A percentile compares a stretch with the other conserved stretches of the same genome.
These are phyloP conservation scores for Harpalus rubripes DNA, from an alignment of 2,888 invertebrate species.

Conservation along the genomic window DNA sequence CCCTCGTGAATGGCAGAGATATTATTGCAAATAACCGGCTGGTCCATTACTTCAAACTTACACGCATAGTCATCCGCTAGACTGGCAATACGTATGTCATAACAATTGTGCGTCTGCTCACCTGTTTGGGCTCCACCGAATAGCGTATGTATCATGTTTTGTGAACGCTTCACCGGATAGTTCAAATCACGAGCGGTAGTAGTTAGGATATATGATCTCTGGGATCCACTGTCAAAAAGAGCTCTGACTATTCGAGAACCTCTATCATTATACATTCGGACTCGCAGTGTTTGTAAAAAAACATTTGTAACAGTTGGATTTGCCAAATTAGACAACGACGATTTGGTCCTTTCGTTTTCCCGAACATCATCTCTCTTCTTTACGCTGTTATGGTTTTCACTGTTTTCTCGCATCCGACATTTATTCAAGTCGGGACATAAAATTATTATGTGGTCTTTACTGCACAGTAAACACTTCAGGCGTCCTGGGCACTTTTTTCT, in stretches of 20 bases:
- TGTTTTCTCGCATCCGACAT: constrained; percentile 8
- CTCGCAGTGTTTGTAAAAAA: too few relatives aligned
- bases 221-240: constrained; percentile 37
- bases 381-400: constrained; percentile 45
- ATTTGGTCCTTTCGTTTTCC: constrained; percentile 9
- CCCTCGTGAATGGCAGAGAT: background rate
- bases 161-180: too few relatives aligned
- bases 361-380: constrained; percentile 17
- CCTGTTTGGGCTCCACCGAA: too few relatives aligned
- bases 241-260: background rate
- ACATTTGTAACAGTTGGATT: background rate
- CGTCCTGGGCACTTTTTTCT: constrained; percentile 68
- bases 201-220: constrained; percentile 51
- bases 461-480: constrained; percentile 70
- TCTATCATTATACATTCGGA: background rate
- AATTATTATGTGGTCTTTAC: constrained; percentile 68
- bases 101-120: too few relatives aligned
- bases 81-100: too few relatives aligned
- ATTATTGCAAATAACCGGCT: too few relatives aligned
- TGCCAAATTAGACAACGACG: constrained; percentile 59
- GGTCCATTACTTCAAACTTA: too few relatives aligned
- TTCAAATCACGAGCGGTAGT: too few relatives aligned
- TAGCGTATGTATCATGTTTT: constrained; percentile 47
- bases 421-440: constrained; percentile 69
- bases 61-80: too few relatives aligned